phyloP scores from a whole-genome alignment of 2,113 vertebrate genomes.

The Apeltes quadracus region DNA sequence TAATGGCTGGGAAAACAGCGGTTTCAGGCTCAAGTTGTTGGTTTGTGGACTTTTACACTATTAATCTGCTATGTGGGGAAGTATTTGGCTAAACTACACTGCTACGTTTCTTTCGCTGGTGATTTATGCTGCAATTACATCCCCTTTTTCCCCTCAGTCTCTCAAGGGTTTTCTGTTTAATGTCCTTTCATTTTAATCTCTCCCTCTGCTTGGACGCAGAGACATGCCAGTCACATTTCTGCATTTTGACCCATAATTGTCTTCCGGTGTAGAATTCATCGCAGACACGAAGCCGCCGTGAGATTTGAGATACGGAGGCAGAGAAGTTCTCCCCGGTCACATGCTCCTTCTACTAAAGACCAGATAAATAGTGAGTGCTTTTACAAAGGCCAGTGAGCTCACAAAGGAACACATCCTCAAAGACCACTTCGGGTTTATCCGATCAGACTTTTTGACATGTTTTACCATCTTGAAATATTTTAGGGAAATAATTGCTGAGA shows the following conservation, averaged over 20 bases:
- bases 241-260: slow-evolving; percentile 17
- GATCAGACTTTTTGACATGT: neutral
- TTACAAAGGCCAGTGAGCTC: neutral
- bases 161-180: slow-evolving; percentile 6
- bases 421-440: neutral
- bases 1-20: slow-evolving; percentile 42
- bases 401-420: neutral
- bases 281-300: slow-evolving; percentile 35
- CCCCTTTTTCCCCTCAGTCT: slow-evolving; percentile 21
- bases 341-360: slow-evolving; percentile 19
- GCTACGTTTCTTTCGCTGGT: neutral
- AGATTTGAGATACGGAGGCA: slow-evolving; percentile 23
- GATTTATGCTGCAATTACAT: slow-evolving; percentile 43
- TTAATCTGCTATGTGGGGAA: slow-evolving; percentile 20
- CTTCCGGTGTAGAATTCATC: slow-evolving; percentile 14
- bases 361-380: slow-evolving; percentile 27
- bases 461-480: neutral
- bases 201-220: neutral
- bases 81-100: neutral
- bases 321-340: neutral
- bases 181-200: slow-evolving; percentile 24
- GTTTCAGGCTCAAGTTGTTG: slow-evolving; percentile 13
- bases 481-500: neutral
- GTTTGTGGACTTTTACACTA: neutral
- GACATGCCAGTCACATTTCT: neutral